Evolutionary conservation across 2,113 vertebrate genomes (phyloP).

Genomic region (Paradoxurus hermaphroditus): DNA sequence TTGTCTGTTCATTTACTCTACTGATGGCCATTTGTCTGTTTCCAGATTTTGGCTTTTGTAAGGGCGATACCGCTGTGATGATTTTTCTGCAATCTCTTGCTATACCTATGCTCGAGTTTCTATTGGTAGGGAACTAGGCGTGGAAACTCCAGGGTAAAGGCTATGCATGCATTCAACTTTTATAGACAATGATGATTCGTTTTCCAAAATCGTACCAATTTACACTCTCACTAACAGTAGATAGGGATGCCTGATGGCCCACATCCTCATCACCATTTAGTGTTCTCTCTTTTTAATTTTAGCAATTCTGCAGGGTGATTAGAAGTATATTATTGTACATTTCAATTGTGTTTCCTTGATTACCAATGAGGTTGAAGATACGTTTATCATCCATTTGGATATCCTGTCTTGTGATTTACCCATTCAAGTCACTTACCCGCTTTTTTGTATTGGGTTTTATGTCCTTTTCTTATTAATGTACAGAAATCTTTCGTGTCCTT

Average conservation of each 20-base stretch:
- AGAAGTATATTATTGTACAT: background rate
- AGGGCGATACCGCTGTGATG: background rate
- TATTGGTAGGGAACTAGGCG: background rate
- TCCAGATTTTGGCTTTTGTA: background rate
- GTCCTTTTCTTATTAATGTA: background rate
- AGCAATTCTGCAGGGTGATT: background rate
- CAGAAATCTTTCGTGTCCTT: background rate
- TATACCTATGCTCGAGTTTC: background rate
- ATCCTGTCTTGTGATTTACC: background rate
- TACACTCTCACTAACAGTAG: background rate
- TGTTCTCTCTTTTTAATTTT: background rate
- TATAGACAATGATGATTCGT: background rate
- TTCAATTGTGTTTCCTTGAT: background rate
- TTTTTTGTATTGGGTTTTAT: background rate
- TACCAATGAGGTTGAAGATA: background rate
- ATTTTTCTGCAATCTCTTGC: background rate
- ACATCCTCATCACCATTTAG: background rate
- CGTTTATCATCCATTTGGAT: background rate
- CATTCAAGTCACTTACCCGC: background rate
- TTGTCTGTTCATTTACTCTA: background rate
- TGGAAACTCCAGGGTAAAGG: background rate
- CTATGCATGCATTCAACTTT: background rate
- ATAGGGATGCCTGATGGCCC: background rate
- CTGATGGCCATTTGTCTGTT: background rate
- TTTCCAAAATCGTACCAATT: background rate